Conservation (phyloP, 1,140 invertebrate genomes). For the Zaprionus gabonicus region DNA sequence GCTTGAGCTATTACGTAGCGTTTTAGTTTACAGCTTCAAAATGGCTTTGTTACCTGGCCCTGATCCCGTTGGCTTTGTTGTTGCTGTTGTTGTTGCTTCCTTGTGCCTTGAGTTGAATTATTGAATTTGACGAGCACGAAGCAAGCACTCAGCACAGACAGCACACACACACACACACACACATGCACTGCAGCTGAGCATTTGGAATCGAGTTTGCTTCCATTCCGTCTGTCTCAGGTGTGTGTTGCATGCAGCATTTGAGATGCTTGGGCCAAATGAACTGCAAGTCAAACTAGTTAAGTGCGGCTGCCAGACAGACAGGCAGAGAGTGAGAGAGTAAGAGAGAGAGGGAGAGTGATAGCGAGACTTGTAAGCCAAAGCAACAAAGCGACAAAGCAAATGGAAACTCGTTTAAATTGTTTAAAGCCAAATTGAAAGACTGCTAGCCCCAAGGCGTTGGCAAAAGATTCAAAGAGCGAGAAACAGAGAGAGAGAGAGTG, state of each 20-base stretch:
- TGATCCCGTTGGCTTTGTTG: slow-evolving; percentile 10
- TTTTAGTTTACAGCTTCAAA: slow-evolving; percentile 18
- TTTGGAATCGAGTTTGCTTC: slow-evolving; percentile 45
- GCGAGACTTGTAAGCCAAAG: slow-evolving; percentile 38
- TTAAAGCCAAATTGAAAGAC: slow-evolving; percentile 71
- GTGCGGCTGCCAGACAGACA: slow-evolving; percentile 47
- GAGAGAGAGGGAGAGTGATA: slow-evolving; percentile 21
- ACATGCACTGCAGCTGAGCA: slow-evolving; percentile 30
- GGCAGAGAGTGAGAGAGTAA: neutral
- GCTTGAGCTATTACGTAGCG: slow-evolving; percentile 24
- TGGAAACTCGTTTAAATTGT: slow-evolving; percentile 77
- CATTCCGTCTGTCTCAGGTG: slow-evolving; percentile 7
- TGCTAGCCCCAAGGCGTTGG: slow-evolving; percentile 29
- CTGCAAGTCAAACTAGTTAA: slow-evolving; percentile 78
- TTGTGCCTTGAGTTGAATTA: slow-evolving; percentile 42
- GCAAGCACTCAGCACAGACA: slow-evolving; percentile 40
- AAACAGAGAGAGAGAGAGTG: slow-evolving; percentile 22
- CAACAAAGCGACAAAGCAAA: slow-evolving; percentile 52
- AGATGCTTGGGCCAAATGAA: slow-evolving; percentile 70
- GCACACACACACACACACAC: neutral
- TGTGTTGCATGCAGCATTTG: slow-evolving; percentile 57
- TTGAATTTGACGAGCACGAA: slow-evolving; percentile 48
- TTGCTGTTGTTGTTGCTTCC: slow-evolving; percentile 12
- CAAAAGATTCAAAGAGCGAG: slow-evolving; percentile 44
- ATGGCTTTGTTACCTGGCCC: slow-evolving; percentile 49